These are phyloP conservation scores for Drosophila yooni DNA, from an alignment of 2,888 invertebrate genomes.

Conservation along the genomic window DNA sequence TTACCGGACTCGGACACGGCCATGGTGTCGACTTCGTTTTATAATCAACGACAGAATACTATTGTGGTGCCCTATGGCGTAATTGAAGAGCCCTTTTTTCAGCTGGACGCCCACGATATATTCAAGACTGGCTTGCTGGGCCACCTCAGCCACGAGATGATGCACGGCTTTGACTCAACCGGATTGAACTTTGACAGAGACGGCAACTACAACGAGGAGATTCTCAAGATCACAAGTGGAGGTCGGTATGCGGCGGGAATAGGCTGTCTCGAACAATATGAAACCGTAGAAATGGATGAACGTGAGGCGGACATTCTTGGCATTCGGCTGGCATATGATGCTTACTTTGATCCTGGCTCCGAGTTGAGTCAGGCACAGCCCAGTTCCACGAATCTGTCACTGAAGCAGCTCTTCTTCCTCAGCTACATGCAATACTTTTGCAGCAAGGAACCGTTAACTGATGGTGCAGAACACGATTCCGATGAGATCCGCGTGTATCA, in stretches of 20 bases:
- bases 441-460: conserved; percentile 34
- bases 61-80: conserved; percentile 76
- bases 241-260: conserved; percentile 16
- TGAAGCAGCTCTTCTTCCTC: conserved; percentile 72
- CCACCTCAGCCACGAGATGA: conserved; percentile 80
- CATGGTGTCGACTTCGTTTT: conserved; percentile 69
- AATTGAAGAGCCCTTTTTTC: conserved; percentile 65
- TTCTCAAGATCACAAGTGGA: conserved; percentile 33
- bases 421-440: conserved; percentile 82
- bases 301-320: conserved; percentile 79
- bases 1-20: conserved; percentile 35
- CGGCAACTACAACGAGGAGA: conserved; percentile 51
- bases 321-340: conserved; percentile 69
- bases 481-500: conserved; percentile 74
- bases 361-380: conserved; percentile 18
- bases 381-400: conserved; percentile 37
- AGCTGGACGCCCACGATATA: conserved; percentile 55
- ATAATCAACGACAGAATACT: conserved; percentile 69
- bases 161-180: conserved; percentile 72
- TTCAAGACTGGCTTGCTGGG: conserved; percentile 74
- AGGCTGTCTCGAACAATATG: conserved; percentile 51
- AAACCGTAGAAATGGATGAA: conserved; percentile 69
- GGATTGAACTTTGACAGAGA: conserved; percentile 59
- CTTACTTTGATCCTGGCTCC: conserved; percentile 50
- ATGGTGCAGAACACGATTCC: conserved; percentile 70